These are phyloP conservation scores for Eulemur mongoz DNA, from an alignment of 2,797 vertebrate genomes.

Conservation along the genomic window DNA sequence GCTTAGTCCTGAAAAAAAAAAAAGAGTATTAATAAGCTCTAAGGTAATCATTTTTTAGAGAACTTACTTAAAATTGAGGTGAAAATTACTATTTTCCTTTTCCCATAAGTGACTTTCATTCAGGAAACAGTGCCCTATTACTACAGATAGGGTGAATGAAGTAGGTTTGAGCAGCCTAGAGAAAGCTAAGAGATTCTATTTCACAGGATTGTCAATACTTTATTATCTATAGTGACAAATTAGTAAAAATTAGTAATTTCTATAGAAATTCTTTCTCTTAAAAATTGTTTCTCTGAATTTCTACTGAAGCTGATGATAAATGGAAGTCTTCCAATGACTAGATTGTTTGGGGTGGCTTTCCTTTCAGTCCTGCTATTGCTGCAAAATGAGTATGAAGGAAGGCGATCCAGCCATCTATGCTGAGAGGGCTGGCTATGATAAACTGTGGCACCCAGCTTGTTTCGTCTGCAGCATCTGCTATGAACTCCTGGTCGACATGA, in stretches of 20 bases:
- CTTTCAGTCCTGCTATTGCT: slow-evolving; percentile 91
- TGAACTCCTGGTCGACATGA: slow-evolving; percentile 98
- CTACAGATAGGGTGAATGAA: not conserved
- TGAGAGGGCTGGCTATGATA: slow-evolving; percentile 95
- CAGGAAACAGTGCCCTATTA: not conserved
- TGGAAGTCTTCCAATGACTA: not conserved
- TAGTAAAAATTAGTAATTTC: not conserved
- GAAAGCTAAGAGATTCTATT: not conserved
- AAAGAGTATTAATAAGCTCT: not conserved
- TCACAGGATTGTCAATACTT: not conserved
- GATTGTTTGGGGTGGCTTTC: slow-evolving; percentile 37
- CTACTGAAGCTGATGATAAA: not conserved
- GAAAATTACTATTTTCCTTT: not conserved
- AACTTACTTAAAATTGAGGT: not conserved
- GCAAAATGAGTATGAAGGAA: slow-evolving; percentile 91
- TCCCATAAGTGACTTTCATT: not conserved
- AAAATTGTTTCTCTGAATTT: not conserved
- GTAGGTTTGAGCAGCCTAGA: not conserved
- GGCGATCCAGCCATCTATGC: slow-evolving; percentile 97
- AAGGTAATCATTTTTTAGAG: not conserved
- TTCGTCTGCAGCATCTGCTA: slow-evolving; percentile 94
- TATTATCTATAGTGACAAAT: not conserved
- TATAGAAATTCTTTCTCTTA: not conserved
- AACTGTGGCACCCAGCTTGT: slow-evolving; percentile 97
- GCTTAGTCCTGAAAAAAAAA: not conserved